Conservation (phyloP, 1,140 invertebrate species). For the Campoletis sonorensis region DNA sequence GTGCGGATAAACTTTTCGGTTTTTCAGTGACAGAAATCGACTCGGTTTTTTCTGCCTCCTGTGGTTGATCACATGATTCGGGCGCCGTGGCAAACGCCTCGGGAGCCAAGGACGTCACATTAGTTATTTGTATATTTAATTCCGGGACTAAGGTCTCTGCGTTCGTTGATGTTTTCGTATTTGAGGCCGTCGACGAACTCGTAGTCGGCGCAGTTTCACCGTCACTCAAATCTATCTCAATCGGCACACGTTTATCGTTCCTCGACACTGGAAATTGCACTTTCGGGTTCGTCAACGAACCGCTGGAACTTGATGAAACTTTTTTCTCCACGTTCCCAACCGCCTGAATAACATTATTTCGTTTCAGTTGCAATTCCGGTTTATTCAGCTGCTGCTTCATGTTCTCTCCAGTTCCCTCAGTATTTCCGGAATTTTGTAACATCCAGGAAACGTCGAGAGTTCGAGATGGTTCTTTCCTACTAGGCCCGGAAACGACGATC, state of each 20-base stretch:
- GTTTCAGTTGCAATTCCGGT: background rate
- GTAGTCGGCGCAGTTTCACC: background rate
- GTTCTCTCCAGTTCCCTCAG: background rate
- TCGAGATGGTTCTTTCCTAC: background rate
- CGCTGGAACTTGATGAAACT: background rate
- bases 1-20: too few relatives aligned
- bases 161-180: background rate
- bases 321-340: background rate
- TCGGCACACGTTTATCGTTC: background rate
- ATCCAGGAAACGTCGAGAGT: background rate
- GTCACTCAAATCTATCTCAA: conserved; percentile 37
- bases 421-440: background rate
- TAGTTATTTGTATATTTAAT: conserved; percentile 64
- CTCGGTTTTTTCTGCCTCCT: too few relatives aligned
- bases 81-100: conserved; percentile 55
- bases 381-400: background rate
- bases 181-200: background rate
- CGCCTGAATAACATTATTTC: background rate
- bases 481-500: conserved; percentile 19
- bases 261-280: background rate
- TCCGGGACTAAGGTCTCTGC: conserved; percentile 22
- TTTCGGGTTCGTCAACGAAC: background rate
- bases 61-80: background rate
- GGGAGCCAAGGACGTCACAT: conserved; percentile 61
- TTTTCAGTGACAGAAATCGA: too few relatives aligned